These are phyloP conservation scores for Apodemus agrarius DNA, from an alignment of 2,797 vertebrate species.

Conservation along the genomic window DNA sequence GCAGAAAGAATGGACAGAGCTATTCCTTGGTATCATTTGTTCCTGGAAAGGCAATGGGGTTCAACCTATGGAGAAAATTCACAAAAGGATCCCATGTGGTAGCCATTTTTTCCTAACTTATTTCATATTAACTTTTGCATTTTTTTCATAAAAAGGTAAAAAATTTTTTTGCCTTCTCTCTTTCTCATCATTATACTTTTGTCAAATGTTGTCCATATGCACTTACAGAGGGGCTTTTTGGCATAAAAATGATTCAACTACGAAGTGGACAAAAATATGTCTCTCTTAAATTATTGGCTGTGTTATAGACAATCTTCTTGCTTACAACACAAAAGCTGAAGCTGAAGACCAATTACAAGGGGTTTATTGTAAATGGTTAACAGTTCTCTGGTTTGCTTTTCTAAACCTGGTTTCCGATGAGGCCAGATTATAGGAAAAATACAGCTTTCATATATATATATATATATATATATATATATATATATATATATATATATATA, in stretches of 20 bases:
- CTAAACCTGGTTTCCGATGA: not conserved
- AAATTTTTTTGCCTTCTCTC: not conserved
- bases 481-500: too few relatives aligned
- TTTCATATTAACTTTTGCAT: not conserved
- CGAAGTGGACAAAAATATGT: not conserved
- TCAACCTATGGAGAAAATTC: not conserved
- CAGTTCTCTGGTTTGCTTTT: not conserved
- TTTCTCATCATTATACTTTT: not conserved
- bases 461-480: too few relatives aligned
- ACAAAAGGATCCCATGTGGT: accelerated
- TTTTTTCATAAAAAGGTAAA: not conserved
- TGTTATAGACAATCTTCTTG: not conserved
- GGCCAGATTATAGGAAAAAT: not conserved
- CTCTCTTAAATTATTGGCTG: not conserved
- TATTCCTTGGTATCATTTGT: not conserved
- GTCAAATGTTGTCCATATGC: not conserved
- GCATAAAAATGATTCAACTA: not conserved
- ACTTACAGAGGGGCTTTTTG: not conserved
- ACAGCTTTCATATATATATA: not conserved
- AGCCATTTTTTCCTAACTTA: not conserved
- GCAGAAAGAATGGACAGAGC: not conserved
- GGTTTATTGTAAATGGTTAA: not conserved
- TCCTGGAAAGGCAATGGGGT: not conserved
- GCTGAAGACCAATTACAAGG: not conserved
- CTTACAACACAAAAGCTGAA: not conserved